Conservation (phyloP, 2,797 vertebrate genomes). For the Danionella dracula region DNA sequence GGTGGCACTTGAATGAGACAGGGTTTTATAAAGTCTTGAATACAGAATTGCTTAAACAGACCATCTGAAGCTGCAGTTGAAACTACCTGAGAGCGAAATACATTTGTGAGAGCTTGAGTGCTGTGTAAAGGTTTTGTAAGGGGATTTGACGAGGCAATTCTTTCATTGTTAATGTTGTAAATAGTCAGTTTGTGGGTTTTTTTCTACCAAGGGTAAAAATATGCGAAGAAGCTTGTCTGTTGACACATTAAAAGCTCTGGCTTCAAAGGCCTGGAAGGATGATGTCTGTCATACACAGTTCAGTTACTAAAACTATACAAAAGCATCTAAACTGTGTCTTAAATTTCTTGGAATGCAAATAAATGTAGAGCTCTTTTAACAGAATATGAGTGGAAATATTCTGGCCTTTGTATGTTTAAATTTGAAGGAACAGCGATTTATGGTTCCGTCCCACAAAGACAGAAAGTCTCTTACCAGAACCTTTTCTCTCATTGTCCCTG, state of each 20-base stretch:
- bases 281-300: constrained; percentile 18
- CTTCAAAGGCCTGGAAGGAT: constrained; percentile 48
- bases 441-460: no score
- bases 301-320: neutral
- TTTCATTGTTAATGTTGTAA: no score
- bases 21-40: neutral
- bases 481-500: no score
- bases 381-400: no score
- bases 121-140: no score
- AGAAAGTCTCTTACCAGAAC: no score
- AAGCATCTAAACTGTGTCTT: constrained; percentile 5
- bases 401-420: no score
- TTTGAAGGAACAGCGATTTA: no score
- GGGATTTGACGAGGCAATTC: no score
- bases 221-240: constrained; percentile 65
- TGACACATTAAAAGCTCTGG: constrained; percentile 63
- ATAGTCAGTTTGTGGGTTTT: constrained; percentile 9
- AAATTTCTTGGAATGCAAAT: neutral
- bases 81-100: neutral
- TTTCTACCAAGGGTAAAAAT: constrained; percentile 57
- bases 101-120: no score
- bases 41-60: neutral
- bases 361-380: neutral
- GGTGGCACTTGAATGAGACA: neutral
- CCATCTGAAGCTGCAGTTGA: neutral